Evolutionary conservation across 2,888 invertebrate genomes (phyloP).

Genomic region (Glaucopsyche alexis): DNA sequence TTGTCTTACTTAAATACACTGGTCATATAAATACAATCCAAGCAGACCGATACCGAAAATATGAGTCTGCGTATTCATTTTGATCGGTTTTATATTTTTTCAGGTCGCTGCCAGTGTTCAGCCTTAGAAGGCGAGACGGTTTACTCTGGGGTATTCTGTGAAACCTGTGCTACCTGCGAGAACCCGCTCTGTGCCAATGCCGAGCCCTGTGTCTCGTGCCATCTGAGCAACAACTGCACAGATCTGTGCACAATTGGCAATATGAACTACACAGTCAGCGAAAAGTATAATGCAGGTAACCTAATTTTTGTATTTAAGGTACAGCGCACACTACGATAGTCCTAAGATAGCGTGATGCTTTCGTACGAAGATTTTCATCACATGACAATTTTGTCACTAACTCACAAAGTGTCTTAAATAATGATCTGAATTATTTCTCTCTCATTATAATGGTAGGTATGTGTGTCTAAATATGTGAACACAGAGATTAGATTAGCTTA

Average conservation of each 20-base stretch:
- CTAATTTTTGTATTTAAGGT: neutral
- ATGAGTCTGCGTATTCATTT: too few relatives aligned
- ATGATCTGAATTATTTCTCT: too few relatives aligned
- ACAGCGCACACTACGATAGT: neutral
- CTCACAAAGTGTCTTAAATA: too few relatives aligned
- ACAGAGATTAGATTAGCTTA: neutral
- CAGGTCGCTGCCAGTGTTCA: slow-evolving; percentile 66
- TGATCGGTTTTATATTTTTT: neutral
- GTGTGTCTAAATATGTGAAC: neutral
- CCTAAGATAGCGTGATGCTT: neutral
- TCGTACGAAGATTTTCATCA: too few relatives aligned
- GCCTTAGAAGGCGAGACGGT: slow-evolving; percentile 49
- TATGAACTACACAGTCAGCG: slow-evolving; percentile 62
- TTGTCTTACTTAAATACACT: too few relatives aligned
- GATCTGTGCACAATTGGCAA: slow-evolving; percentile 56
- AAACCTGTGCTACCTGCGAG: slow-evolving; percentile 71
- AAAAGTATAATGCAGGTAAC: slow-evolving; percentile 42
- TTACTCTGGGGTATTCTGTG: slow-evolving; percentile 75
- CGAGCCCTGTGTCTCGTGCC: slow-evolving; percentile 69
- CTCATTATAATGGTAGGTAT: neutral
- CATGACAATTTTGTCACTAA: too few relatives aligned
- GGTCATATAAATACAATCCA: too few relatives aligned
- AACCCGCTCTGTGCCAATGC: slow-evolving; percentile 74
- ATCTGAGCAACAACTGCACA: slow-evolving; percentile 58
- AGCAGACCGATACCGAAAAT: too few relatives aligned